These are phyloP conservation scores for Grantiella picta DNA, from an alignment of 2,113 vertebrate species.

Conservation along the genomic window DNA sequence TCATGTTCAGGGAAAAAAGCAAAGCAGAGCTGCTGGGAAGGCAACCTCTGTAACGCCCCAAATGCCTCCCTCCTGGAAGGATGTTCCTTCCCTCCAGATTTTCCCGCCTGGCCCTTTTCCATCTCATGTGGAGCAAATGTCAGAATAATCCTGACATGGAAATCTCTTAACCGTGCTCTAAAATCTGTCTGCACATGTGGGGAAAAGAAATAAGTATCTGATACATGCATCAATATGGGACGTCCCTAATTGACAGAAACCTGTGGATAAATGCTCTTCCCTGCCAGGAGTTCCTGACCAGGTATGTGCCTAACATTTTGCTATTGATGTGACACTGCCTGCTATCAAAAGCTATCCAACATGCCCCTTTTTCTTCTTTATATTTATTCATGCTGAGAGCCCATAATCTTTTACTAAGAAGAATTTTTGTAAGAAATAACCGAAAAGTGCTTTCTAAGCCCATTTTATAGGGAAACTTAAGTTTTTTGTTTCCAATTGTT, in stretches of 20 bases:
- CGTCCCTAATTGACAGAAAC: background rate
- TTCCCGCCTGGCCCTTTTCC: background rate
- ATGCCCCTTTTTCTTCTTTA: background rate
- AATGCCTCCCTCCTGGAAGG: background rate
- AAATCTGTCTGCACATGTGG: background rate
- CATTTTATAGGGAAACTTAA: background rate
- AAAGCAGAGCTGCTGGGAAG: background rate
- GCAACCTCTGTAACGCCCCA: background rate
- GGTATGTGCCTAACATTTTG: background rate
- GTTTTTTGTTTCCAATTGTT: background rate
- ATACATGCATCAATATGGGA: background rate
- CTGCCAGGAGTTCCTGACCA: background rate
- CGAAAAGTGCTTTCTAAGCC: background rate
- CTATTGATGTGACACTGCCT: background rate
- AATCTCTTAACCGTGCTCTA: background rate
- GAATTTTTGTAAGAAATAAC: slow-evolving; percentile 10
- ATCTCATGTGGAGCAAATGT: background rate
- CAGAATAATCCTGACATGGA: background rate
- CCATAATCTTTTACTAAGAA: background rate
- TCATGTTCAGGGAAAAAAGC: background rate
- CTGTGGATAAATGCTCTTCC: background rate
- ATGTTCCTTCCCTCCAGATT: background rate
- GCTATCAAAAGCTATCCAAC: background rate
- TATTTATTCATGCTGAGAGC: background rate
- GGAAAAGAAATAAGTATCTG: accelerated